Evolutionary conservation across 2,888 invertebrate species (phyloP), one percentile per base, ranked within the genome.

Genomic region (Tetheella fluctuosa): DNA sequence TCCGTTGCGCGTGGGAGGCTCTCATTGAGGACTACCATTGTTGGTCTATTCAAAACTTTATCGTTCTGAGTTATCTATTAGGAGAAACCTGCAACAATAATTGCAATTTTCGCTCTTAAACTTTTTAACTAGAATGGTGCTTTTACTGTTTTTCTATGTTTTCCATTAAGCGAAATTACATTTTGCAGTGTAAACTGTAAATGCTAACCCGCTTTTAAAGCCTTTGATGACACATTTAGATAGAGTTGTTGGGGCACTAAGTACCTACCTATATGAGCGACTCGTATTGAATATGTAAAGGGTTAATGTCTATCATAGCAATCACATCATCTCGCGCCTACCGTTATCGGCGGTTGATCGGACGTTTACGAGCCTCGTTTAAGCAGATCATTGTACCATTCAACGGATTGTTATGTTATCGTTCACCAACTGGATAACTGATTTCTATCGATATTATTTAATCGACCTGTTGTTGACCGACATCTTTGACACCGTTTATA

Each of bases 1-100:
- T 86, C 88, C 86, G 88, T 89, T 89, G 86, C 71, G 70, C 79
- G 86, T 85, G 86, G 80, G 85, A 87, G 80, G 73, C 69, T 83
- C 77, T 69, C 81, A 76, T 79, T 80, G 80, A 77, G 70, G 70
- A 79, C 77, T 74, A 78, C 83, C 69, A 88, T 87, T 88, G 86
- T 86, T 83, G 70, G 67, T 70, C 69, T 64, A 67, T 67, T 76
- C 72, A 71, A 79, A 80, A 76, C 69, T 80, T 81, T 80, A 85
- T 85, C 81, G 65, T 59, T 59, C 64, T 61, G 64, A 66, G 65
- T 71, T 74, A 81, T 81, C 74, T 79, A 71, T 71, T 64, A 55
- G 60, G 70, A 74, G 69, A 61, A 63, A 67, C 63, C 63, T 65
- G 65, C 34, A 7, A 13, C 64, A 70, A 60, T 58, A 60, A 63